Percentiles rank a stretch among this genome's conserved stretches.
Conservation (phyloP, 2,888 invertebrate genomes). For the Sesia bembeciformis region DNA sequence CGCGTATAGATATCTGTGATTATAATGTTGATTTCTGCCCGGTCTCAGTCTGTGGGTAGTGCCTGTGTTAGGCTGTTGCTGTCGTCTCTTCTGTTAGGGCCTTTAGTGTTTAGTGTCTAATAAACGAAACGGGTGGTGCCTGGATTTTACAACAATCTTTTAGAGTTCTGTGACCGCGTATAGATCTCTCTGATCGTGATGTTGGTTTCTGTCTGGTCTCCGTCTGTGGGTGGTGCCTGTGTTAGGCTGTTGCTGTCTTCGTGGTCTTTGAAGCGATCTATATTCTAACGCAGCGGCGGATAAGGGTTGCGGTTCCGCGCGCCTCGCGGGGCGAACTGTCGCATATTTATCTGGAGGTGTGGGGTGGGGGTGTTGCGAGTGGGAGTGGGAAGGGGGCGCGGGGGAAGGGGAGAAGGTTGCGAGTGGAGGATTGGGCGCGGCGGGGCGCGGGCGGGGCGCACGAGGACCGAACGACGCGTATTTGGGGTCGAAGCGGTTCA, state of each 20-base stretch:
- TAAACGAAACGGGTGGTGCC: too few relatives aligned
- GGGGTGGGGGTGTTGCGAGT: conserved; percentile 7
- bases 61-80: conserved; percentile 17
- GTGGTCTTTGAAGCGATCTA: conserved; percentile 73
- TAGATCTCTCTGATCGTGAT: conserved; percentile 70
- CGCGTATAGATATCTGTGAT: conserved; percentile 79
- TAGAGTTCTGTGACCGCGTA: conserved; percentile 81
- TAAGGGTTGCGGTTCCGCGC: conserved; percentile 67
- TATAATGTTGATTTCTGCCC: conserved; percentile 27
- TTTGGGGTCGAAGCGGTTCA: conserved; percentile 76
- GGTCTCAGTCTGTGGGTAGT: conserved; percentile 9
- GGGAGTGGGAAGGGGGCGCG: conserved; percentile 2
- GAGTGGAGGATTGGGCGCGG: conserved; percentile 36
- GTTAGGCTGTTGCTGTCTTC: conserved; percentile 28
- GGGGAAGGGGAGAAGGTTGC: conserved; percentile 5
- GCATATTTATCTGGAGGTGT: conserved; percentile 46
- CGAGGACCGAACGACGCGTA: conserved; percentile 72
- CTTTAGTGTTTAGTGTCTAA: too few relatives aligned
- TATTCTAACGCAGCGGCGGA: conserved; percentile 73
- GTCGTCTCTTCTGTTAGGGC: conserved; percentile 67
- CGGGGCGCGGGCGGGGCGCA: conserved; percentile 58
- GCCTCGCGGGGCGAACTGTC: conserved; percentile 48
- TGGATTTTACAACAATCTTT: background rate
- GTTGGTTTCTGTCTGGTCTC: conserved; percentile 13
- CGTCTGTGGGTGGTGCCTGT: conserved; percentile 14